These are phyloP conservation scores for Galeopsomyia nigrocyanea DNA, from an alignment of 2,888 invertebrate species.

Conservation along the genomic window DNA sequence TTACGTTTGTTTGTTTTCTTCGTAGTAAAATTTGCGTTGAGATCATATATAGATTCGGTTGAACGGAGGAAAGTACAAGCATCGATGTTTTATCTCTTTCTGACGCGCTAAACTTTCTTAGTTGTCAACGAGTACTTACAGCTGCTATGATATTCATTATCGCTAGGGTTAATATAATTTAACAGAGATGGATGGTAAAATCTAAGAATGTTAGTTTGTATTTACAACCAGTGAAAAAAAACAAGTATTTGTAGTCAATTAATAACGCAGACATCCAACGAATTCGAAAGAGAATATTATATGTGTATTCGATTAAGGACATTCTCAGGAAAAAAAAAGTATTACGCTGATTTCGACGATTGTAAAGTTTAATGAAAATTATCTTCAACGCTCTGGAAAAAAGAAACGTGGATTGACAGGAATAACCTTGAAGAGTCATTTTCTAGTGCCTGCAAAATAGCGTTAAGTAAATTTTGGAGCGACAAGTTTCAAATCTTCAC, in stretches of 20 bases:
- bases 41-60: no score
- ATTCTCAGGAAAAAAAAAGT: no score
- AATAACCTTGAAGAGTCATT: constrained; percentile 55
- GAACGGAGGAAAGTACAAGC: no score
- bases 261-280: background rate
- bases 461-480: constrained; percentile 40
- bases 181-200: no score
- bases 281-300: no score
- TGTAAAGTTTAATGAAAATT: background rate
- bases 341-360: no score
- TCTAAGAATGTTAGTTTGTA: no score
- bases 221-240: background rate
- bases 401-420: constrained; percentile 17
- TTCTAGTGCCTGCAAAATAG: constrained; percentile 47
- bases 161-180: background rate
- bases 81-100: no score
- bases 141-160: constrained; percentile 4
- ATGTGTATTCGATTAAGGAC: no score
- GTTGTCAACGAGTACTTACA: constrained; percentile 12
- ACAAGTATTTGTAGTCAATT: constrained; percentile 17
- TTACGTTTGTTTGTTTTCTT: no score
- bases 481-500: constrained; percentile 14
- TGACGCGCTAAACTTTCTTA: no score
- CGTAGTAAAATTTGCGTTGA: no score
- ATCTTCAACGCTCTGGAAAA: background rate